A percentile compares a stretch with the other conserved stretches of the same genome.
Conservation (phyloP, 2,888 invertebrate genomes). For the Cyclophora punctaria region DNA sequence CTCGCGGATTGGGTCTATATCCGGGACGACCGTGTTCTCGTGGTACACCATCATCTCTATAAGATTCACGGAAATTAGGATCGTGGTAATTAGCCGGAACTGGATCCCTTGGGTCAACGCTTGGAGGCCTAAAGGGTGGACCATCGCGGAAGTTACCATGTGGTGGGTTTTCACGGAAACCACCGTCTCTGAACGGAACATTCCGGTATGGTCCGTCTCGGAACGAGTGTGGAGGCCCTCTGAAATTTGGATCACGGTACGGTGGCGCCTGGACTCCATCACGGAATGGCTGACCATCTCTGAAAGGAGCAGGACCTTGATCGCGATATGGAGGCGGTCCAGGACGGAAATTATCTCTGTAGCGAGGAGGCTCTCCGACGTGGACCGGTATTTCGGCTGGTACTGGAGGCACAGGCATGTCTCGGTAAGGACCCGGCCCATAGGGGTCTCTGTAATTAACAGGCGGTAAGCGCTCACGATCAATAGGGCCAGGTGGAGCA, state of each 20-base stretch:
- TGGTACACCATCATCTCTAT: slow-evolving; percentile 47
- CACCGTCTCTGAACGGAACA: slow-evolving; percentile 52
- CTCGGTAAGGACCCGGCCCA: slow-evolving; percentile 45
- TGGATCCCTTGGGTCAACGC: slow-evolving; percentile 52
- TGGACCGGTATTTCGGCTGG: slow-evolving; percentile 61
- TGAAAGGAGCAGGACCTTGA: slow-evolving; percentile 51
- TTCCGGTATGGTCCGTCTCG: slow-evolving; percentile 53
- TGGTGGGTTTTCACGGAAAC: slow-evolving; percentile 51
- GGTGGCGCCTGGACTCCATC: slow-evolving; percentile 43
- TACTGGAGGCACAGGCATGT: slow-evolving; percentile 39
- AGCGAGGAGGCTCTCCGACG: slow-evolving; percentile 53
- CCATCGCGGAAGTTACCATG: slow-evolving; percentile 53
- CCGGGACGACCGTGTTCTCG: slow-evolving; percentile 49
- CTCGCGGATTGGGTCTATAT: slow-evolving; percentile 38
- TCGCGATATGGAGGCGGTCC: slow-evolving; percentile 50
- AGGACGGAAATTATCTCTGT: slow-evolving; percentile 56
- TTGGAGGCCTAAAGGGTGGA: slow-evolving; percentile 53
- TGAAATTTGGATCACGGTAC: slow-evolving; percentile 52
- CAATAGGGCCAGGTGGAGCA: slow-evolving; percentile 45
- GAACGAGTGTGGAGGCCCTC: slow-evolving; percentile 50
- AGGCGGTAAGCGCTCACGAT: slow-evolving; percentile 56
- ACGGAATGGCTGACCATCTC: slow-evolving; percentile 47
- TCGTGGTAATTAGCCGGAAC: slow-evolving; percentile 48
- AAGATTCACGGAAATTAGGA: slow-evolving; percentile 54
- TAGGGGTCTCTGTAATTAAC: slow-evolving; percentile 55